A percentile compares a stretch with the other conserved stretches of the same genome.
These are phyloP conservation scores for Chrysomela aeneicollis DNA, from an alignment of 2,888 invertebrate species.

Conservation along the genomic window DNA sequence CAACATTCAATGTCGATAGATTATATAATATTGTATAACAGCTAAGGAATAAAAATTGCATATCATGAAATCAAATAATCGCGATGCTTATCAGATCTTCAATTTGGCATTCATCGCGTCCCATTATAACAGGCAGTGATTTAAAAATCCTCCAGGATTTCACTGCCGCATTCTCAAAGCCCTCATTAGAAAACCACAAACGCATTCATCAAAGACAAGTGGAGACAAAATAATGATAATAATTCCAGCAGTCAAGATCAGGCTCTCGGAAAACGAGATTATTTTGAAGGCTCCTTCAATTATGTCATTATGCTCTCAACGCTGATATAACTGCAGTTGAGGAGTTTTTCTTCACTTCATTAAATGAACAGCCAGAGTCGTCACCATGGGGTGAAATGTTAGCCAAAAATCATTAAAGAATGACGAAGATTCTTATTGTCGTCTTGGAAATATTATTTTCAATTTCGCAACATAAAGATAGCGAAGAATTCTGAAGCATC, in stretches of 20 bases:
- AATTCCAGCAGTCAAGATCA: constrained; percentile 37
- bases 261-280: constrained; percentile 32
- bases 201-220: constrained; percentile 3
- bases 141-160: neutral
- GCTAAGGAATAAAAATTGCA: too few species aligned
- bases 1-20: too few species aligned
- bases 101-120: neutral
- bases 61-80: too few species aligned
- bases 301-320: constrained; percentile 38
- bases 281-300: constrained; percentile 40
- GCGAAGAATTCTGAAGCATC: too few species aligned
- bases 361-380: constrained; percentile 13
- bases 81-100: neutral
- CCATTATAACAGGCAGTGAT: neutral
- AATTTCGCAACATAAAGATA: too few species aligned
- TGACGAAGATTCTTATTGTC: too few species aligned
- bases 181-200: constrained; percentile 2
- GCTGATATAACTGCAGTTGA: constrained; percentile 18
- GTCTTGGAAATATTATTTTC: too few species aligned
- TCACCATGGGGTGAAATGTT: neutral
- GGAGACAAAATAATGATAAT: constrained; percentile 37
- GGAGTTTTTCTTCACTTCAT: constrained; percentile 27
- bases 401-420: too few species aligned
- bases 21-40: too few species aligned
- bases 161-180: constrained; percentile 2